Conservation (phyloP, 1,140 invertebrate genomes). For the Calephelis nemesis region DNA sequence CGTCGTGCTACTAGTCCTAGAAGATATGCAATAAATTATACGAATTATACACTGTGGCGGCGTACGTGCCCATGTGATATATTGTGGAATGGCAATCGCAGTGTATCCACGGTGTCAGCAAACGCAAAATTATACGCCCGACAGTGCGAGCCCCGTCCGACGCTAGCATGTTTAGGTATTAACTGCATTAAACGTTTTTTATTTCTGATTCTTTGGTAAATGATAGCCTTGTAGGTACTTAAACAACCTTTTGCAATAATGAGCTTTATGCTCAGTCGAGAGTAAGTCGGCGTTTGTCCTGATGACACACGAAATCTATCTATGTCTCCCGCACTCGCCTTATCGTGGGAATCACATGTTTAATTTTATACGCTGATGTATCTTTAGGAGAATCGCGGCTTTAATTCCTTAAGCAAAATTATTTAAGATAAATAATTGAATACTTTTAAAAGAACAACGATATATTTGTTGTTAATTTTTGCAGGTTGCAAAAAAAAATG, state of each 20-base stretch:
- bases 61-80: conserved; percentile 66
- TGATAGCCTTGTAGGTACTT: conserved; percentile 57
- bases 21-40: conserved; percentile 65
- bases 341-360: conserved; percentile 54
- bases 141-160: conserved; percentile 22
- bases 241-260: conserved; percentile 57
- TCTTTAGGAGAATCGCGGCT: not conserved
- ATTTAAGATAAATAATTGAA: not conserved
- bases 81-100: conserved; percentile 61
- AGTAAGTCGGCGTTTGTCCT: conserved; percentile 50
- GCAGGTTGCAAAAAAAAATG: too few species aligned
- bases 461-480: too few species aligned
- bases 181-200: conserved; percentile 40
- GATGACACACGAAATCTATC: conserved; percentile 68
- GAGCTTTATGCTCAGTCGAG: conserved; percentile 48
- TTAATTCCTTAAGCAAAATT: not conserved
- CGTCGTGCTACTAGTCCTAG: conserved; percentile 56
- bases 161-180: conserved; percentile 22
- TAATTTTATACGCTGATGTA: conserved; percentile 18
- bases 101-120: conserved; percentile 59
- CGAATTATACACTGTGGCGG: conserved; percentile 70
- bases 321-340: conserved; percentile 49
- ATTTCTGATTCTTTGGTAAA: conserved; percentile 73
- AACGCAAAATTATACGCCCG: conserved; percentile 69
- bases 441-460: too few species aligned